Base-by-base conservation (phyloP, 2,113 vertebrate genomes). In the Ciconia stormi region DNA sequence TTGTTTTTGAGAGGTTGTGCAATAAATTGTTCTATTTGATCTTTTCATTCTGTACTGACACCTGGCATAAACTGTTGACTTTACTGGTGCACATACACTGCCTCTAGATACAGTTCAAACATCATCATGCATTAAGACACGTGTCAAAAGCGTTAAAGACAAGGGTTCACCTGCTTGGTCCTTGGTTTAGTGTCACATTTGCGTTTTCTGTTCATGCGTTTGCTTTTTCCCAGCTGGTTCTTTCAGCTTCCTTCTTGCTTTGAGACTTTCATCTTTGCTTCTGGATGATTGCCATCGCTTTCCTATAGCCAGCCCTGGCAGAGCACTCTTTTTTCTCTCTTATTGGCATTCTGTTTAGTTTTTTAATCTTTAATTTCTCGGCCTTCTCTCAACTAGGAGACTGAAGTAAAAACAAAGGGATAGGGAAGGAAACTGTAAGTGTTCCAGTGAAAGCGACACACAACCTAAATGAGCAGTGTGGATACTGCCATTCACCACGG, bases 31-130 rank as follows among this genome's bases (percentile, higher is more conserved):
- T 90, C 26, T 47, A 2, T 47, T 63, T 73, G 30, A 0, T n/a
- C 16, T 86, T 49, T 36, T 62, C 29, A 12, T 63, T 69, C 40
- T 52, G 18, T 38, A 21, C 36, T 81, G 30, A 52, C 22, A 61
- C 34, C 30, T 62, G 73, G 17, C 50, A 80, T 23, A 17, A 83
- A n/a, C n/a, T 23, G 36, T 44, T 59, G 23, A 5, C 40, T 40
- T 55, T 14, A 23, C 49, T 32, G 55, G 70, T 5, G 9, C 38
- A 26, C 0, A 0, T 4, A 13, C 2, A 1, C 61, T 59, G 46
- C 73, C 52, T 79, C 52, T 53, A 20, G 70, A 46, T 25, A 21
- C 12, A 63, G 44, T 47, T 70, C 36, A 49, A 73, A 49, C 38
- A 49, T 6, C 69, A 23, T 16, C 32, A 2, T 6, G 17, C 49